Base-by-base conservation (phyloP, 2,113 vertebrate genomes). In the Scalopus aquaticus region DNA sequence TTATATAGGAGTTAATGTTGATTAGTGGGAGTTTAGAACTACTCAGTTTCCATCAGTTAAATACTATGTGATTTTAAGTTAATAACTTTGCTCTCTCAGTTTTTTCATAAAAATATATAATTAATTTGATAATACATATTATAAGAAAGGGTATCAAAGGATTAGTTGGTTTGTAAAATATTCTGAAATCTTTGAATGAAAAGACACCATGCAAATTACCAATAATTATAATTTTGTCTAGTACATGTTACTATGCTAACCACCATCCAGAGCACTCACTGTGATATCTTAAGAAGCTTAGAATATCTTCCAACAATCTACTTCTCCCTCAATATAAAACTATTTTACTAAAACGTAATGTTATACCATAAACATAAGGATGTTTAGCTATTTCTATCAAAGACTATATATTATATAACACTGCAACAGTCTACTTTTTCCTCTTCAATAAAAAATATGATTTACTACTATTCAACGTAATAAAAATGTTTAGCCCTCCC, bases 111-210 rank as follows among this genome's bases (percentile, higher is more conserved):
- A 93, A 94, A 91, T 76, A 83, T 81, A 24, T 72, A 76, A 76
- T 90, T 95, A 89, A 90, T 85, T 88, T 91, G 73, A 73, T 86
- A 88, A 87, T 80, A 93, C 30, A 39, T 86, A 88, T 54, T 30
- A 79, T 85, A 51, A 91, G 30, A 91, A 78, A 88, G 19, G 26
- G 67, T 88, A n/a, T 90, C 15, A 89, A 95, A 82, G 13, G 24
- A 81, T 91, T 95, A 92, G 90, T 92, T 81, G 88, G 74, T 94
- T 94, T 90, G n/a, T 78, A 93, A 97, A 94, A 72, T 80, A 77
- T 58, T 95, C 78, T 64, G 19, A 94, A 93, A 87, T 87, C 84
- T 82, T 76, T 62, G 32, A 91, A 95, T 90, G 65, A 93, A 95
- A 96, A 93, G 58, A 67, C 9, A 83, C 46, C 69, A 64, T 51